Evolutionary conservation across 1,140 invertebrate species (phyloP).

Genomic region (Idris sp.): DNA sequence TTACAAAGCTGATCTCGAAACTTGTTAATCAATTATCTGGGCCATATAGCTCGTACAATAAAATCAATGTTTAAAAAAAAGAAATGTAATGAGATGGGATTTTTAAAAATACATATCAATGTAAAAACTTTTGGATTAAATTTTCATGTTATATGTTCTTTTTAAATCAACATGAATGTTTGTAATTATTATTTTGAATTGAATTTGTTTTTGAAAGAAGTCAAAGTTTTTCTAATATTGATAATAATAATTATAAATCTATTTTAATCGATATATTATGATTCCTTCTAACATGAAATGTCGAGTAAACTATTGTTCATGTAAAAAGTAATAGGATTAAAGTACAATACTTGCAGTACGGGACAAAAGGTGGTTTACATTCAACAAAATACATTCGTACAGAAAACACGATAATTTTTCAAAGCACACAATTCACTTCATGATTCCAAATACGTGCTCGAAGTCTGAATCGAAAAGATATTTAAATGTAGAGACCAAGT

Average conservation of each 20-base stretch:
- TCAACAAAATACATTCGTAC: conserved; percentile 35
- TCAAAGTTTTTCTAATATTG: too few relatives aligned
- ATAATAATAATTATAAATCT: conserved; percentile 4
- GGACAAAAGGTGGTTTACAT: conserved; percentile 44
- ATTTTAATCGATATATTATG: not conserved
- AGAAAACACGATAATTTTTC: conserved; percentile 43
- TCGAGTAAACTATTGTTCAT: conserved; percentile 2
- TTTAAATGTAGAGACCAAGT: conserved; percentile 28
- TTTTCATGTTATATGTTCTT: too few relatives aligned
- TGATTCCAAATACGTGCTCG: conserved; percentile 40
- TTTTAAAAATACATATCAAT: too few relatives aligned
- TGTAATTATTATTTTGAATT: too few relatives aligned
- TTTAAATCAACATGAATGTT: too few relatives aligned
- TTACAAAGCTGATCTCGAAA: too few relatives aligned
- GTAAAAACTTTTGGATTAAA: too few relatives aligned
- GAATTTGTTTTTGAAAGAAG: too few relatives aligned
- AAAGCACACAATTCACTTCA: conserved; percentile 40
- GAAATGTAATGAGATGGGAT: too few relatives aligned
- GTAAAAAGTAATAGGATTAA: conserved; percentile 33
- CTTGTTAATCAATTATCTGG: too few relatives aligned
- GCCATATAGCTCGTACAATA: too few relatives aligned
- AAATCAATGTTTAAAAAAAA: too few relatives aligned
- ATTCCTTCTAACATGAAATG: conserved; percentile 9
- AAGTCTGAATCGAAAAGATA: conserved; percentile 44
- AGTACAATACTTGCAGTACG: conserved; percentile 13